Percentiles rank a stretch among this genome's conserved stretches.
Conservation (phyloP, 1,140 invertebrate genomes). For the Telenomus remus region DNA sequence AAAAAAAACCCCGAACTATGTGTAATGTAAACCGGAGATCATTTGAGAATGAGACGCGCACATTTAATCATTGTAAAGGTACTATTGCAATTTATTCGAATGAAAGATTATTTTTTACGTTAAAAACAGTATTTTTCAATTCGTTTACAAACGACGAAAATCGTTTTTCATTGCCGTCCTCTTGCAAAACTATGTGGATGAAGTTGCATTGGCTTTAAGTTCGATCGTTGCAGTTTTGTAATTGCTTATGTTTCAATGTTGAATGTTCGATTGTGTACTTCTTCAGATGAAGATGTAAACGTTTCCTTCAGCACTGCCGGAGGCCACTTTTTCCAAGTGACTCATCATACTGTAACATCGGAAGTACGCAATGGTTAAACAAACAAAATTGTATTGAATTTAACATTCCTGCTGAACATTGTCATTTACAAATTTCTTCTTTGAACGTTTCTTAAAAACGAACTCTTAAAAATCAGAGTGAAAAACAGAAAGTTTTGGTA, state of each 20-base stretch:
- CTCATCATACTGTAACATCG: conserved; percentile 16
- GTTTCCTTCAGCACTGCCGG: conserved; percentile 37
- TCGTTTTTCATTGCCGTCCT: no score
- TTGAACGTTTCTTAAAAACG: no score
- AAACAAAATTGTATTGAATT: neutral
- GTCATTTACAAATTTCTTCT: no score
- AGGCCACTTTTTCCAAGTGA: conserved; percentile 12
- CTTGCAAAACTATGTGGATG: neutral
- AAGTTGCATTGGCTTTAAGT: neutral
- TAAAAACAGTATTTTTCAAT: no score
- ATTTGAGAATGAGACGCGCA: conserved; percentile 13
- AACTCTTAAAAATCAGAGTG: no score
- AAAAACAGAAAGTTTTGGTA: no score
- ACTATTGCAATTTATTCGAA: no score
- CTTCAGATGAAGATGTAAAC: neutral
- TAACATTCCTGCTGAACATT: neutral
- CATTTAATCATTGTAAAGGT: no score
- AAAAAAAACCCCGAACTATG: no score
- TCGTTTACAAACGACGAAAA: no score
- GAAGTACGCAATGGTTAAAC: conserved; percentile 8
- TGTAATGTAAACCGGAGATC: conserved; percentile 10
- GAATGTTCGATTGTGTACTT: neutral
- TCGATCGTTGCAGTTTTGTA: neutral
- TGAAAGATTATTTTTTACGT: no score
- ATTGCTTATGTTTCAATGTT: neutral